Conservation (phyloP, 2,888 invertebrate species). For the Athrips mouffetella region DNA sequence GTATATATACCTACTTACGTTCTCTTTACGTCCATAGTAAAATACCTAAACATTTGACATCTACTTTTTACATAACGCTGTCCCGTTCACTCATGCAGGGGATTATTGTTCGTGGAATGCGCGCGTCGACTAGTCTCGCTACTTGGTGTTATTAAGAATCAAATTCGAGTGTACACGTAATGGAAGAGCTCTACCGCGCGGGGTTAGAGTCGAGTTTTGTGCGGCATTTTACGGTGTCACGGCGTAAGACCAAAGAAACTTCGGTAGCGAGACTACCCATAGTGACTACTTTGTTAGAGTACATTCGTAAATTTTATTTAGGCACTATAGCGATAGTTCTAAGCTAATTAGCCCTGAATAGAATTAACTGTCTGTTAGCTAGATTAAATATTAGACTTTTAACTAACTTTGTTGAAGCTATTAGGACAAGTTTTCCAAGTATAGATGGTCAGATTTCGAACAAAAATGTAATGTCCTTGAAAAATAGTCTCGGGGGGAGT, state of each 20-base stretch:
- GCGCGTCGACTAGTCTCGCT: constrained; percentile 75
- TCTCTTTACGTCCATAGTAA: constrained; percentile 67
- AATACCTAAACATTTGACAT: constrained; percentile 77
- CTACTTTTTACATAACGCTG: constrained; percentile 66
- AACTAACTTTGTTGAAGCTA: neutral
- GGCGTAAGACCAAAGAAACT: constrained; percentile 33
- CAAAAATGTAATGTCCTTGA: constrained; percentile 74
- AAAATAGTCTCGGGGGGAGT: constrained; percentile 75
- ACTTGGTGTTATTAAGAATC: constrained; percentile 42
- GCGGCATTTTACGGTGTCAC: constrained; percentile 18
- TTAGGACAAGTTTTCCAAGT: constrained; percentile 32
- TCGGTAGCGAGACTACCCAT: constrained; percentile 64
- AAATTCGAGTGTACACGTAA: constrained; percentile 31
- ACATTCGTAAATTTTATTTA: constrained; percentile 69
- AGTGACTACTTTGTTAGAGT: constrained; percentile 71
- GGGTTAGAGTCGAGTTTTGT: constrained; percentile 44
- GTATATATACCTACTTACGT: constrained; percentile 68
- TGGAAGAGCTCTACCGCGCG: constrained; percentile 23
- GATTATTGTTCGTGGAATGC: constrained; percentile 73
- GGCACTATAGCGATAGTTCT: constrained; percentile 30
- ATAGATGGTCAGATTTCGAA: constrained; percentile 51
- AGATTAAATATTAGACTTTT: neutral
- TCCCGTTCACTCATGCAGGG: constrained; percentile 65
- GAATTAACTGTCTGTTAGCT: neutral
- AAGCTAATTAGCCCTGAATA: neutral